Conservation (phyloP, 2,797 vertebrate genomes). For the Micrastur ruficollis region DNA sequence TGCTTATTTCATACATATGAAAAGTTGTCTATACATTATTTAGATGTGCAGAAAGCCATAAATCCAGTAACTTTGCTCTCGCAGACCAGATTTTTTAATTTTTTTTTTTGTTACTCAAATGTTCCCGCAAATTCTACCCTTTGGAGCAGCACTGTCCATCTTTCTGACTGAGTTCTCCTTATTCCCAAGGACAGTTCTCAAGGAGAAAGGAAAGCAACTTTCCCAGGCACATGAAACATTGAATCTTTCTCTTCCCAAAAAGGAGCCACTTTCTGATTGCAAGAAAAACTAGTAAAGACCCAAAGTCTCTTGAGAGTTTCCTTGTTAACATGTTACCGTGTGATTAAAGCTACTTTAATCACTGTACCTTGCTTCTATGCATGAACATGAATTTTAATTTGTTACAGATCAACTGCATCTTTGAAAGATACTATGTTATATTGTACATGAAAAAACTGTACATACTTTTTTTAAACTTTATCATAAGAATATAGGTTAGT, state of each 20-base stretch:
- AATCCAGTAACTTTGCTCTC: not conserved
- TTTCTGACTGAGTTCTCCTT: not conserved
- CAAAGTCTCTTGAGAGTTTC: not conserved
- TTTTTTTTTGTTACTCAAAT: not conserved
- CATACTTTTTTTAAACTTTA: not conserved
- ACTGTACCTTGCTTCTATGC: not conserved
- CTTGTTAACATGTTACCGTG: not conserved
- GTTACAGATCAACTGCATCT: not conserved
- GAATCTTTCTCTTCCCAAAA: not conserved
- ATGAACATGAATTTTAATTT: not conserved
- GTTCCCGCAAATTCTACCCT: not conserved
- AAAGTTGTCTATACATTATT: not conserved
- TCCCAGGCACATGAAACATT: not conserved
- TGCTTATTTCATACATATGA: not conserved
- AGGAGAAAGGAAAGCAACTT: not conserved
- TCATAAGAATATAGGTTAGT: not conserved
- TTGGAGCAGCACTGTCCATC: not conserved
- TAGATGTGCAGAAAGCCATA: not conserved
- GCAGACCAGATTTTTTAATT: not conserved
- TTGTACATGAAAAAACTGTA: not conserved
- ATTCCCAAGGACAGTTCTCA: not conserved
- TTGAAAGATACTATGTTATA: not conserved
- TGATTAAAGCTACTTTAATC: not conserved
- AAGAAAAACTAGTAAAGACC: not conserved
- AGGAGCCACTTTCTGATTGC: not conserved